phyloP scores from a whole-genome alignment of 2,888 invertebrate genomes.

The Athalia cordata region DNA sequence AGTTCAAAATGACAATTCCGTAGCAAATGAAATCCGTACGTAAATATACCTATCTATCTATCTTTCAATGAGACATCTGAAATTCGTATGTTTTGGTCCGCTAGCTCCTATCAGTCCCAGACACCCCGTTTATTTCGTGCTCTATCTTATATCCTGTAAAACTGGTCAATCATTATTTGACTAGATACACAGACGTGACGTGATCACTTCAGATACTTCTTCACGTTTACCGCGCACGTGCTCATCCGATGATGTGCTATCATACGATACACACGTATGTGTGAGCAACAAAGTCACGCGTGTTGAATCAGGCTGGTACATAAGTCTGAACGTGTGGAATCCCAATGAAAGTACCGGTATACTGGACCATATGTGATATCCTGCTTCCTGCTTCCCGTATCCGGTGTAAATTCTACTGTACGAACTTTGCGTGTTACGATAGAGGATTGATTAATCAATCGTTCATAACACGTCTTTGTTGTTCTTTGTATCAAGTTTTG shows the following conservation, averaged over 20 bases:
- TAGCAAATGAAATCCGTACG: neutral
- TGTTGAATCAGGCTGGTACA: constrained; percentile 9
- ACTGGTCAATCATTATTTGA: constrained; percentile 27
- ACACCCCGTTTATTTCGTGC: constrained; percentile 21
- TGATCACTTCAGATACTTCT: constrained; percentile 18
- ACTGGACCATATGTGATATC: constrained; percentile 41
- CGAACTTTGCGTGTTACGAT: constrained; percentile 11
- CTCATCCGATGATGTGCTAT: constrained; percentile 38
- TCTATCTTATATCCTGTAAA: constrained; percentile 31
- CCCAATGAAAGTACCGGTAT: constrained; percentile 19
- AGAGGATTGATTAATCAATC: constrained; percentile 3
- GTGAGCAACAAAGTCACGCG: neutral
- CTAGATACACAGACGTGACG: neutral
- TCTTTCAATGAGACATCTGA: constrained; percentile 9
- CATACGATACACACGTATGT: neutral
- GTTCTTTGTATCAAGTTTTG: neutral
- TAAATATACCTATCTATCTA: neutral
- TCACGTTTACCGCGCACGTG: constrained; percentile 41
- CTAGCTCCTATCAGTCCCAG: constrained; percentile 24
- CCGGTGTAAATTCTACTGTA: constrained; percentile 28
- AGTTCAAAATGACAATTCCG: too few relatives aligned
- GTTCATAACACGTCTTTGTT: neutral
- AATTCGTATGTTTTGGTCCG: neutral
- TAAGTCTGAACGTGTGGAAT: neutral
- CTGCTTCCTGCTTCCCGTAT: constrained; percentile 42